Evolutionary conservation across 2,888 invertebrate genomes (phyloP).

Genomic region (Eristalis pertinax): DNA sequence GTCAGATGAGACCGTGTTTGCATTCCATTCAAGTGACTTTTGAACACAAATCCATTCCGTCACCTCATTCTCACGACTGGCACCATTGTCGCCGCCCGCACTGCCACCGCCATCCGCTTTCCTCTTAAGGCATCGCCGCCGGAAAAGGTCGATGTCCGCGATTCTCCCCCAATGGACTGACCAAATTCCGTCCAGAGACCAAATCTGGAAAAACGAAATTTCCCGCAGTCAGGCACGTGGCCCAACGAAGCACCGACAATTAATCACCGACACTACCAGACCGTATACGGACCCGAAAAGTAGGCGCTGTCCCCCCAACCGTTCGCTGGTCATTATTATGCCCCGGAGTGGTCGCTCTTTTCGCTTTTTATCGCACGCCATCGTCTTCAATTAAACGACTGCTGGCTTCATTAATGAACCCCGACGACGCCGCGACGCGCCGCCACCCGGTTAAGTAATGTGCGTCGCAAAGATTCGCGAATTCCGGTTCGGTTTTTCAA

Average conservation of each 20-base stretch:
- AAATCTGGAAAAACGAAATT: slow-evolving; percentile 35
- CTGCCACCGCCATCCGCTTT: background rate
- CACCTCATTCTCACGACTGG: background rate
- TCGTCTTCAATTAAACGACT: background rate
- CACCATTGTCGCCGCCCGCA: background rate
- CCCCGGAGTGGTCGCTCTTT: background rate
- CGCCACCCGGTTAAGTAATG: background rate
- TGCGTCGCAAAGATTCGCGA: background rate
- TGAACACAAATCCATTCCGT: background rate
- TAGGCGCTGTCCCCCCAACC: background rate
- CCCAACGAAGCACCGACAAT: background rate
- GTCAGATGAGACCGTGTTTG: no score
- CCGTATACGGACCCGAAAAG: slow-evolving; percentile 16
- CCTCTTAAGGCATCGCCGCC: background rate
- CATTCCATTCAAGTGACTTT: no score
- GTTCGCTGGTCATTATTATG: background rate
- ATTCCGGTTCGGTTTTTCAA: slow-evolving; percentile 39
- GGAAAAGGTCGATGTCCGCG: slow-evolving; percentile 13
- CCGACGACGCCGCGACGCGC: background rate
- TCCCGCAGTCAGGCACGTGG: slow-evolving; percentile 18
- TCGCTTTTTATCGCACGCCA: background rate
- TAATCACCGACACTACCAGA: slow-evolving; percentile 42
- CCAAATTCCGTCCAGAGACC: background rate
- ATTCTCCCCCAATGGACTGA: background rate
- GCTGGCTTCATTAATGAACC: background rate